These are phyloP conservation scores for Drosophila birchii DNA, from an alignment of 2,888 invertebrate genomes.

Conservation along the genomic window DNA sequence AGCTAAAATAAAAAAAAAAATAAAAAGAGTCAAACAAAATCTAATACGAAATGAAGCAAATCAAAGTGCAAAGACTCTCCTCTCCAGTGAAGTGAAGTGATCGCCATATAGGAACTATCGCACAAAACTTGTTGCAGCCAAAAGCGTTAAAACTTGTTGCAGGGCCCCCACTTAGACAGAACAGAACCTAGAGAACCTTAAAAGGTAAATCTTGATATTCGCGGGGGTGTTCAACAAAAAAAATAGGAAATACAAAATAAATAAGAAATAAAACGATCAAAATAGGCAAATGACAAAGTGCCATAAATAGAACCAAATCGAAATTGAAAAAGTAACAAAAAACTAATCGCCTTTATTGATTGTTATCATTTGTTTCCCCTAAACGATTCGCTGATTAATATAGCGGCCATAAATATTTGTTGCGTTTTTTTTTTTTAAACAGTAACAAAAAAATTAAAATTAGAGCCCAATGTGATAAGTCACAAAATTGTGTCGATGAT, in stretches of 20 bases:
- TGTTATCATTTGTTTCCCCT: slow-evolving; percentile 43
- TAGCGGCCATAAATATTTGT: slow-evolving; percentile 15
- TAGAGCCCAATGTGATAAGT: slow-evolving; percentile 17
- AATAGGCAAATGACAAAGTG: slow-evolving; percentile 34
- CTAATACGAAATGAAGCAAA: slow-evolving; percentile 27
- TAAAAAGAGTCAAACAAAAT: neutral
- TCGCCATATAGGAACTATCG: slow-evolving; percentile 18
- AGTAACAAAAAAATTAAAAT: neutral
- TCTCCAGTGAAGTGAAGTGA: slow-evolving; percentile 32
- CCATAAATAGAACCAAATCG: slow-evolving; percentile 31
- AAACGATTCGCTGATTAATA: slow-evolving; percentile 31
- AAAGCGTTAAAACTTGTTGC: slow-evolving; percentile 61
- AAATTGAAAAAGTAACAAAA: slow-evolving; percentile 17
- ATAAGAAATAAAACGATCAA: slow-evolving; percentile 13
- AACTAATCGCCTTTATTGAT: slow-evolving; percentile 68
- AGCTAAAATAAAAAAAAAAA: neutral
- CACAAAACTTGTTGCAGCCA: slow-evolving; percentile 13
- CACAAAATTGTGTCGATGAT: slow-evolving; percentile 12
- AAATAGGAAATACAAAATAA: neutral
- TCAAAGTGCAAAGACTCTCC: slow-evolving; percentile 62
- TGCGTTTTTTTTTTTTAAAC: neutral
- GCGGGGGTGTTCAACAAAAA: slow-evolving; percentile 7
- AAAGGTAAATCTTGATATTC: slow-evolving; percentile 17
- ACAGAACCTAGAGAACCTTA: slow-evolving; percentile 1
- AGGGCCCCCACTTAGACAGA: slow-evolving; percentile 36